These are phyloP conservation scores for Ophion slaviceki DNA, from an alignment of 2,888 invertebrate genomes.

Conservation along the genomic window DNA sequence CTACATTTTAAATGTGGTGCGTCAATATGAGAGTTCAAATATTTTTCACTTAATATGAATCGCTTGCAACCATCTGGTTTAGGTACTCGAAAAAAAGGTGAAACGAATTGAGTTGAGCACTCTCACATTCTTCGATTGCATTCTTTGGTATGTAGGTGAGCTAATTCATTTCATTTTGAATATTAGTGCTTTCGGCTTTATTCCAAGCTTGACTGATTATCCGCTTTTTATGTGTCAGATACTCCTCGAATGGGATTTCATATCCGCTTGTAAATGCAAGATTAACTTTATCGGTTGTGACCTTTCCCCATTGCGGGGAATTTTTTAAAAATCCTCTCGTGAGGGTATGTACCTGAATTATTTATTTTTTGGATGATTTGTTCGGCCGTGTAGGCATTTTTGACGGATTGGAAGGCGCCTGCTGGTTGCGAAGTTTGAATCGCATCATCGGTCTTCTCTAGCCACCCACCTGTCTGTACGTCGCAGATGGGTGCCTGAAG, in stretches of 20 bases:
- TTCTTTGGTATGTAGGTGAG: neutral
- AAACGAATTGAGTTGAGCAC: constrained; percentile 3
- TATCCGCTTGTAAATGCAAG: neutral
- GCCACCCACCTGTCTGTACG: no score
- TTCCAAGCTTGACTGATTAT: neutral
- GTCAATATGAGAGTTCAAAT: constrained; percentile 35
- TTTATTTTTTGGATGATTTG: no score
- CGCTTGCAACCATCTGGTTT: constrained; percentile 13
- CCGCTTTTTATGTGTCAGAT: neutral
- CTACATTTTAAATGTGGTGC: constrained; percentile 40
- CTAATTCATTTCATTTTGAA: neutral
- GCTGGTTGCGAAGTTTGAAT: no score
- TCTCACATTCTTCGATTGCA: constrained; percentile 22
- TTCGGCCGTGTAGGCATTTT: no score
- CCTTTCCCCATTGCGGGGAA: neutral
- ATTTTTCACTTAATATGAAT: constrained; percentile 32
- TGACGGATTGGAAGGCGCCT: no score
- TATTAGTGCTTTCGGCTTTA: neutral
- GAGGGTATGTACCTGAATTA: no score
- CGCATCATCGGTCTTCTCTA: no score
- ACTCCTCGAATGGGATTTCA: neutral
- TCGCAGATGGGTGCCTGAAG: no score
- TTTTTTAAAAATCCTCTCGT: no score
- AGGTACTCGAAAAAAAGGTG: constrained; percentile 22
- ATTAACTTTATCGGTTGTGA: neutral